Base-by-base conservation (phyloP, 2,113 vertebrate species). In the Bubo bubo region DNA sequence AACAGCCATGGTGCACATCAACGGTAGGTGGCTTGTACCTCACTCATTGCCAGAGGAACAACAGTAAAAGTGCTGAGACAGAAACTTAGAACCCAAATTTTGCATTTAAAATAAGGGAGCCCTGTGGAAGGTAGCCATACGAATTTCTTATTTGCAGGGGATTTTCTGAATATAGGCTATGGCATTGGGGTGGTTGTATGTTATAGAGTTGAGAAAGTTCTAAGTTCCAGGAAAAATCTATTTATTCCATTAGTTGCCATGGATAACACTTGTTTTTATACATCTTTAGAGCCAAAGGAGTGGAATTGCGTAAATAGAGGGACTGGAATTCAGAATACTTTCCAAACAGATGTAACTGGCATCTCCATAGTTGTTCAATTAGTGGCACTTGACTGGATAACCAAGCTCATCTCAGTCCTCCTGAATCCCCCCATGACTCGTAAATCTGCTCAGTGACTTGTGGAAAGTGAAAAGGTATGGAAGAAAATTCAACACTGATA, bases 211-310 rank as follows among this genome's bases (percentile, higher is more conserved):
- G 34, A 82, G n/a, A 83, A 93, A 90, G 35, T 34, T 88, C 59
- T 27, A 28, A 55, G 64, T 59, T 95, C 37, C 39, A 87, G 39
- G 58, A 41, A 82, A 91, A 86, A 23, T 52, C 47, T 93, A 87
- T 95, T 96, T 96, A 58, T 88, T 95, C 62, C 21, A 14, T 66
- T 75, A 58, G 62, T 93, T 93, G n/a, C 70, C 70, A 85, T 87
- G 80, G 84, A 60, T 73, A 95, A 55, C 50, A 35, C 55, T 83
- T 84, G 73, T 19, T 89, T 94, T 79, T 73, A 26, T 37, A 59
- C 3, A 3, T 50, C 67, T 88, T 91, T 49, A 79, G n/a, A 83
- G 63, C 34, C 84, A 96, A 79, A 95, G 45, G 9, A 91, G 32
- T 26, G 28, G 58, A 91, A 93, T 58, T 94, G 41, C 22, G 2